A percentile compares a stretch with the other conserved stretches of the same genome.
Evolutionary conservation across 2,888 invertebrate genomes (phyloP).

Genomic region (Cosmopolites sordidus): DNA sequence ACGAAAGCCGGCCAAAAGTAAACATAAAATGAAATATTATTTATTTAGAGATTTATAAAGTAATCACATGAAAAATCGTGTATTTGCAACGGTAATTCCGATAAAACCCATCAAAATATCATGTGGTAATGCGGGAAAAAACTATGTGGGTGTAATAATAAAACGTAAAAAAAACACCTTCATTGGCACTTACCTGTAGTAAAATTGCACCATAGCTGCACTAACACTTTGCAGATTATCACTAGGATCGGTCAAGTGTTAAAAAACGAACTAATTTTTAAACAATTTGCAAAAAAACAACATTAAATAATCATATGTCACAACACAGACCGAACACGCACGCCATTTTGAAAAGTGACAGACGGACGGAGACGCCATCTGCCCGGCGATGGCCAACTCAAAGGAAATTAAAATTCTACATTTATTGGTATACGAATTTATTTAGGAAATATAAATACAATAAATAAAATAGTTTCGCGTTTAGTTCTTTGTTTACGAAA

Average conservation of each 20-base stretch:
- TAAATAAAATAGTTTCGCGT: neutral
- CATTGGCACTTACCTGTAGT: conserved; percentile 11
- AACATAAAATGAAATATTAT: neutral
- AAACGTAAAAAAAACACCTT: conserved; percentile 12
- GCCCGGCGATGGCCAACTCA: neutral
- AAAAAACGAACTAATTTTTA: conserved; percentile 9
- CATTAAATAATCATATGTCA: conserved; percentile 30
- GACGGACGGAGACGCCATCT: conserved; percentile 11
- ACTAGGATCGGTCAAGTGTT: neutral
- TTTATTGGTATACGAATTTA: neutral
- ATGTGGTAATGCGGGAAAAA: conserved; percentile 14
- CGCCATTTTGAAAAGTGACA: conserved; percentile 34
- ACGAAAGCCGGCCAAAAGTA: conserved; percentile 8
- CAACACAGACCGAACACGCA: conserved; percentile 30
- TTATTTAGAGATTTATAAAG: too few relatives aligned
- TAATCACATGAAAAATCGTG: too few relatives aligned
- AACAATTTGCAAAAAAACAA: conserved; percentile 11
- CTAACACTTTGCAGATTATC: conserved; percentile 1
- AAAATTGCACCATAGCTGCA: conserved; percentile 6
- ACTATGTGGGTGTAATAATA: conserved; percentile 16
- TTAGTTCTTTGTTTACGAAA: too few relatives aligned
- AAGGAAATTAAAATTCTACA: conserved; percentile 7
- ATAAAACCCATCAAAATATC: conserved; percentile 13
- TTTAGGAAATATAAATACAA: conserved; percentile 9
- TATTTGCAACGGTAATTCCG: neutral